Evolutionary conservation across 1,140 invertebrate genomes (phyloP).

Genomic region (Ceratosolen solmsi): DNA sequence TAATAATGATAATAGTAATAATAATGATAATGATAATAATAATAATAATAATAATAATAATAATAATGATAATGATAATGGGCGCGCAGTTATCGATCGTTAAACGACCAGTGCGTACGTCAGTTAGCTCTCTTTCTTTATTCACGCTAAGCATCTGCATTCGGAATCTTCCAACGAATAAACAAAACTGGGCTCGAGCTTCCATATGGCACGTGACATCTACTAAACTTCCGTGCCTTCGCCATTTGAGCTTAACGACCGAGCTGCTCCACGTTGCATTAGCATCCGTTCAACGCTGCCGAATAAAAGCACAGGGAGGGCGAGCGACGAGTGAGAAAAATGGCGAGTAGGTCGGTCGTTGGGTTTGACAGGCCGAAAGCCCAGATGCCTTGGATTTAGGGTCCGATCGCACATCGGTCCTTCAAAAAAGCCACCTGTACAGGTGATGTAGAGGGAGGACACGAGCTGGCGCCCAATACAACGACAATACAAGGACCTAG

Average conservation of each 20-base stretch:
- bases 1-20: too few species aligned
- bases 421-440: not conserved
- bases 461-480: slow-evolving; percentile 48
- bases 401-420: not conserved
- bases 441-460: not conserved
- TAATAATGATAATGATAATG: too few species aligned
- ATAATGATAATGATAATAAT: too few species aligned
- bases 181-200: not conserved
- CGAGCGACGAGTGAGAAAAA: not conserved
- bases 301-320: not conserved
- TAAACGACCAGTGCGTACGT: too few species aligned
- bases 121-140: too few species aligned
- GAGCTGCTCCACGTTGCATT: not conserved
- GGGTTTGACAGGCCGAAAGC: not conserved
- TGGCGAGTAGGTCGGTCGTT: not conserved
- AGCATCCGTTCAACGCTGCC: not conserved
- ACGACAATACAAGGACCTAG: slow-evolving; percentile 62
- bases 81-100: too few species aligned
- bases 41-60: too few species aligned
- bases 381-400: slow-evolving; percentile 3
- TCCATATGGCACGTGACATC: not conserved
- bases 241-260: not conserved
- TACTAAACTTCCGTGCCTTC: not conserved
- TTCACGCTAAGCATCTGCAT: not conserved
- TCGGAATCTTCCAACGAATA: not conserved